phyloP scores from a whole-genome alignment of 2,797 vertebrate genomes.

The Picus viridis region DNA sequence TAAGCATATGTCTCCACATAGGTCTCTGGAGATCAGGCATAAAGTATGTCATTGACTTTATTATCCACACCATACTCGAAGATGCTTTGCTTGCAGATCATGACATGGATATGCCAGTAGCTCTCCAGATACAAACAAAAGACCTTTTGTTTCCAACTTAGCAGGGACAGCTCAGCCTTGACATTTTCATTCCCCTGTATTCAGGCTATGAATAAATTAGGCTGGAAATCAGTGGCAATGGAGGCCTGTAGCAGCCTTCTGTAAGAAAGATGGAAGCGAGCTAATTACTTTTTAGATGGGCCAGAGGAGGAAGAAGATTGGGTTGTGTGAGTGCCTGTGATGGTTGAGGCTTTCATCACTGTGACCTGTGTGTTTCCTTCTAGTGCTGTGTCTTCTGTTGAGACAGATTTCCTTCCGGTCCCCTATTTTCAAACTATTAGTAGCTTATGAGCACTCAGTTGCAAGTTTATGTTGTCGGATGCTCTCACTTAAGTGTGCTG shows the following conservation, averaged over 20 bases:
- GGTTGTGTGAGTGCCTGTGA: neutral
- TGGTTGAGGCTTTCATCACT: neutral
- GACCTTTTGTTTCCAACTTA: slow-evolving; percentile 4
- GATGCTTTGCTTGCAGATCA: neutral
- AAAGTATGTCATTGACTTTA: neutral
- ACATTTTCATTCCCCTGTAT: neutral
- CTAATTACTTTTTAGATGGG: neutral
- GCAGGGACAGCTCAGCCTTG: neutral
- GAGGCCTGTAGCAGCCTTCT: neutral
- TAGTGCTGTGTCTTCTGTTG: neutral
- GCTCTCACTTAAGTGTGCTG: neutral
- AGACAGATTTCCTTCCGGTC: neutral
- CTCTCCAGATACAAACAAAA: neutral
- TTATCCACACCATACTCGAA: neutral
- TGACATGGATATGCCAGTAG: neutral
- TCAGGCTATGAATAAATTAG: neutral
- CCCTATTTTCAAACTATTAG: neutral
- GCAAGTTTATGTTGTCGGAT: neutral
- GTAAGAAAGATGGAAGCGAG: neutral
- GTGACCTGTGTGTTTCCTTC: neutral
- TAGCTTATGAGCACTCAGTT: neutral
- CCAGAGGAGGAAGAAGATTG: neutral
- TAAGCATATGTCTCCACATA: neutral
- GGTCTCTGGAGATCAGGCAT: neutral
- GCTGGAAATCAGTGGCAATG: neutral